Base-by-base conservation (phyloP, 2,888 invertebrate species). In the Pachymerium ferrugineum region DNA sequence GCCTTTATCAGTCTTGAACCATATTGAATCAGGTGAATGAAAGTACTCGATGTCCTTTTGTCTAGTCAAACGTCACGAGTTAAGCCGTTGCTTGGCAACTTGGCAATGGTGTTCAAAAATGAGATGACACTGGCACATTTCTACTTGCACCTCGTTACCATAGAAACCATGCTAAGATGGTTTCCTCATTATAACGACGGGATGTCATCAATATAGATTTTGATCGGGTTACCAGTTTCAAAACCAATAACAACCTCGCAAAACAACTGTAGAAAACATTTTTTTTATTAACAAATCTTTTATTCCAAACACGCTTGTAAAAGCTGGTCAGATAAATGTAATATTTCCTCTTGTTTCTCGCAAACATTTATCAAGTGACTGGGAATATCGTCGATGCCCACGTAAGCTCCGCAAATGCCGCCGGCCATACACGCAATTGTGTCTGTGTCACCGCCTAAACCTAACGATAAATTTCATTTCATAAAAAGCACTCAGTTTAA, bases 361-460 rank as follows among this genome's bases (percentile, higher is more conserved):
- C 89, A 89, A 77, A 87, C 86, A 72, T 83, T 83, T 28, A 86
- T 81, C 77, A 89, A 81, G 70, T 83, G 80, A 25, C 81, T 76
- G 0, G 85, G 84, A 69, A 90, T 85, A 8, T 81, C 80, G 25
- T 86, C 85, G 75, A 87, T 84, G 0, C 90, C 89, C 77, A 88
- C 85, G 80, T 85, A 88, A 25, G 90, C 89, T 0, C 90, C 90
- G 29, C 87, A 86, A 74, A 90, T 86, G 1, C 88, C 87, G 12
- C 89, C 89, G 3, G 83, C 82, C 84, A 84, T 84, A n/a, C 82
- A 86, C 0, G 89, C 90, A 78, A 91, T 90, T 0, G 91, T 91
- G 79, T 91, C 91, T 0, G 90, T 89, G 81, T 91, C 91, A 3
- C 91, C 91, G 28, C 91, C 91, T 12, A 91, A 81, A 16, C 87